These are phyloP conservation scores for Dipodomys stephensi DNA, from an alignment of 2,113 vertebrate genomes.

Conservation along the genomic window DNA sequence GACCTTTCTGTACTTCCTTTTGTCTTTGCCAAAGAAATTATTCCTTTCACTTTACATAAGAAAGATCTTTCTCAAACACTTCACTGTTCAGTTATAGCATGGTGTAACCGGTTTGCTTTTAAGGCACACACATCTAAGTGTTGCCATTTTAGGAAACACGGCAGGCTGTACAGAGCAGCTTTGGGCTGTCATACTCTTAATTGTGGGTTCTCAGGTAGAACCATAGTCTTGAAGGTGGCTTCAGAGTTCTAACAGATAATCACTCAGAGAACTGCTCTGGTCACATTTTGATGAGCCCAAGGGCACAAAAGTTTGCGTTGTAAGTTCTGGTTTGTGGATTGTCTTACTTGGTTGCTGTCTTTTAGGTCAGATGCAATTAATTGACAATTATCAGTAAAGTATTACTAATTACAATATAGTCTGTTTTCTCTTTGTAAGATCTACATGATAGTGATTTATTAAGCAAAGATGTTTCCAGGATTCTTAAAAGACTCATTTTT, in stretches of 20 bases:
- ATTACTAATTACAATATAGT: background rate
- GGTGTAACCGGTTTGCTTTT: background rate
- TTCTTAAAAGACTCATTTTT: conserved; percentile 30
- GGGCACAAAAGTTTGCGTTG: background rate
- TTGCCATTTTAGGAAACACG: background rate
- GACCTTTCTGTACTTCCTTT: conserved; percentile 14
- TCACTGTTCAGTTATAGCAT: background rate
- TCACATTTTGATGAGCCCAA: background rate
- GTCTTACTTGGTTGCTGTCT: conserved; percentile 26
- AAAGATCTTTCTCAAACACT: background rate
- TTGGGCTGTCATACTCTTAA: background rate
- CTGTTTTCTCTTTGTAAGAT: background rate
- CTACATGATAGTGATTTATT: background rate
- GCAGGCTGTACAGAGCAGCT: background rate
- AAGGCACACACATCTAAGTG: background rate
- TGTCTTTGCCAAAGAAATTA: background rate
- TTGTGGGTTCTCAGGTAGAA: conserved; percentile 35
- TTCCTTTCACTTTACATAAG: conserved; percentile 1
- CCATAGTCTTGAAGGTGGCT: background rate
- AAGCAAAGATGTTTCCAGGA: conserved; percentile 1
- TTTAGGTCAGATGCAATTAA: conserved; percentile 41
- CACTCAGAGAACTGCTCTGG: background rate
- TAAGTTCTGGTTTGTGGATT: conserved; percentile 28
- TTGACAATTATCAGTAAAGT: background rate
- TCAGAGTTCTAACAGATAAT: background rate